Evolutionary conservation across 2,797 vertebrate species (phyloP).

Genomic region (Poeciliopsis turneri): DNA sequence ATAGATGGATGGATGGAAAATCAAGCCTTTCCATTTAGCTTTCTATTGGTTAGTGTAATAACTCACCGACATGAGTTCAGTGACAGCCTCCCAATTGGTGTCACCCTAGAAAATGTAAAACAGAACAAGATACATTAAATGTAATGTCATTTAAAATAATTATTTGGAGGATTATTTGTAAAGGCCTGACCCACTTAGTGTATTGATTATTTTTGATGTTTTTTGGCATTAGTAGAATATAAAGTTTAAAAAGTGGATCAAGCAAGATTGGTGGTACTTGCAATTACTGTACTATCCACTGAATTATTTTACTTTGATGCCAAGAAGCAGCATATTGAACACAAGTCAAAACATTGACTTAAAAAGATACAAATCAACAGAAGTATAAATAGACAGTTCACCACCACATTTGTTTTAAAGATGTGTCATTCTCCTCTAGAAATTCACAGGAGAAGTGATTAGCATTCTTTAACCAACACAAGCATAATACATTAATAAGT

Average conservation of each 20-base stretch:
- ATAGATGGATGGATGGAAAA: neutral
- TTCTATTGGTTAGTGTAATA: constrained; percentile 12
- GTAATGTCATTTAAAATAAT: neutral
- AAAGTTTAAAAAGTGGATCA: neutral
- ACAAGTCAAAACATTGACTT: neutral
- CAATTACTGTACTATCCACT: neutral
- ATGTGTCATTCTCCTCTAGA: neutral
- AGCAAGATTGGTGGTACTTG: neutral
- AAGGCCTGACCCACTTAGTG: neutral
- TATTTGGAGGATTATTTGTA: neutral
- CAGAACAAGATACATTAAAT: constrained; percentile 14
- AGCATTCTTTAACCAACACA: neutral
- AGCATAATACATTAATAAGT: neutral
- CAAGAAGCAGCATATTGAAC: neutral
- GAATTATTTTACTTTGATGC: neutral
- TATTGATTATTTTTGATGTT: neutral
- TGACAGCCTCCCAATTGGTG: constrained; percentile 91
- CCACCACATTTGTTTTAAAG: neutral
- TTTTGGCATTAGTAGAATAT: neutral
- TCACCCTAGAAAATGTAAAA: constrained; percentile 72
- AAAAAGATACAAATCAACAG: neutral
- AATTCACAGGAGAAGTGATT: neutral
- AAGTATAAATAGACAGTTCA: neutral
- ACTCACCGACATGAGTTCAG: constrained; percentile 88
- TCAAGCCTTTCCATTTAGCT: neutral